Conservation (phyloP, 2,888 invertebrate species). For the Caenorhabditis imperialis region DNA sequence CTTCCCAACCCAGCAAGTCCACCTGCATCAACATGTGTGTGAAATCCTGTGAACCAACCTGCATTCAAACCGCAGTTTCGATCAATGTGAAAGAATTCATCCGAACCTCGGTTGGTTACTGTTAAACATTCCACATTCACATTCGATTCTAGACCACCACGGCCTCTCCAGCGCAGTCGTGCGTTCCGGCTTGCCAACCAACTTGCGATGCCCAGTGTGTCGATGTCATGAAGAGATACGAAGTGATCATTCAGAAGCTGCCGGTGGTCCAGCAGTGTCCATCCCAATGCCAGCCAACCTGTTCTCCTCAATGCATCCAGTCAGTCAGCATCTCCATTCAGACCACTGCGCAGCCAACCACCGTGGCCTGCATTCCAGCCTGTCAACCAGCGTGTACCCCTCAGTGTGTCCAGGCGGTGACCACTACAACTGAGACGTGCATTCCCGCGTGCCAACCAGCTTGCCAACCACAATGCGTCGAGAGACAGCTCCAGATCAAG, state of each 20-base stretch:
- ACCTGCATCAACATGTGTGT: constrained; percentile 33
- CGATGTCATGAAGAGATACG: constrained; percentile 49
- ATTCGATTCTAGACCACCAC: constrained; percentile 34
- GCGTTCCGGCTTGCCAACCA: constrained; percentile 51
- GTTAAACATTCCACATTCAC: not conserved
- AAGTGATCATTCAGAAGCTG: constrained; percentile 47
- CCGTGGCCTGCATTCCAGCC: constrained; percentile 42
- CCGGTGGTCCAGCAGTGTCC: constrained; percentile 47
- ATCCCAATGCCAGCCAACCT: constrained; percentile 51
- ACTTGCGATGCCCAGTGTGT: constrained; percentile 56
- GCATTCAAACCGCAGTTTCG: constrained; percentile 50
- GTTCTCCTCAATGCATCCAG: constrained; percentile 50
- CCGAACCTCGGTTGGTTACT: constrained; percentile 20
- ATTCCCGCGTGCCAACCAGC: constrained; percentile 37
- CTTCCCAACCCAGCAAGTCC: constrained; percentile 35
- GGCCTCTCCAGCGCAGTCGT: constrained; percentile 13
- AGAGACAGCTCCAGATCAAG: constrained; percentile 29
- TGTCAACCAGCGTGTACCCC: constrained; percentile 52
- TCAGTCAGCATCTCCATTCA: constrained; percentile 35
- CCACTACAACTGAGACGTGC: constrained; percentile 28
- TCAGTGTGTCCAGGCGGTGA: constrained; percentile 43
- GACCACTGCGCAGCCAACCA: constrained; percentile 26
- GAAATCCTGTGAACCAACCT: constrained; percentile 55
- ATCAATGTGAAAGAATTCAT: constrained; percentile 53
- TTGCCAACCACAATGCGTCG: constrained; percentile 47